Evolutionary conservation across 1,140 invertebrate genomes (phyloP), one percentile per base, ranked within the genome.

Genomic region (Druon quercuslanigerum): DNA sequence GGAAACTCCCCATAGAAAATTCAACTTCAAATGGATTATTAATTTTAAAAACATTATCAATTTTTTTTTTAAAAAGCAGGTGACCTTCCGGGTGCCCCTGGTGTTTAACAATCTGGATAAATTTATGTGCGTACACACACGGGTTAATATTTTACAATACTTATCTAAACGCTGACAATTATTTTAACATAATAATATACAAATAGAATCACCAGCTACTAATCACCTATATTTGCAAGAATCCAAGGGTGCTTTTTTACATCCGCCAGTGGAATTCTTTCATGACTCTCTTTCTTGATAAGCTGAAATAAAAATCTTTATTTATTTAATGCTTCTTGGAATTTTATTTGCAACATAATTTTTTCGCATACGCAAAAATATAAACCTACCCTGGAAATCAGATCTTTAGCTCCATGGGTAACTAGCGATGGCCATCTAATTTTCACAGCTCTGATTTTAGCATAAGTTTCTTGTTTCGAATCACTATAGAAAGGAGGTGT

Each of bases 401-500:
- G 92, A 92, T 98, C 96, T 89, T 94, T 95, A 50, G 97, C 96
- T 33, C 94, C 95, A 46, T 91, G 81, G 66, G 93, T 93, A 40
- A 99, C 92, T 88, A 94, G 91, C 4, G 91, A 83, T 3, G 98
- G 97, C 92, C 96, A 99, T 8, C 90, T 85, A 76, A 98, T 93
- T 74, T 96, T 93, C 7, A 97, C 88, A 50, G 92, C 92, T 25
- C 93, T 92, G 80, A 99, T 99, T 85, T 95, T 95, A 5, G 92
- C 88, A 88, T 98, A 99, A 1, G 98, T 99, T 79, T 95, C 94
- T 75, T 96, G 94, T 74, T 95, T 92, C 2, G 92, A 93, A 52
- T 95, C 93, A 73, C 95, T 95, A 84, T 99, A 96, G 88, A 99
- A 99, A 25, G 98, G 98, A n/a, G 98, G 97, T 73, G 93, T 94